These are phyloP conservation scores for Gouania willdenowi DNA, from an alignment of 2,797 vertebrate genomes.

Conservation along the genomic window DNA sequence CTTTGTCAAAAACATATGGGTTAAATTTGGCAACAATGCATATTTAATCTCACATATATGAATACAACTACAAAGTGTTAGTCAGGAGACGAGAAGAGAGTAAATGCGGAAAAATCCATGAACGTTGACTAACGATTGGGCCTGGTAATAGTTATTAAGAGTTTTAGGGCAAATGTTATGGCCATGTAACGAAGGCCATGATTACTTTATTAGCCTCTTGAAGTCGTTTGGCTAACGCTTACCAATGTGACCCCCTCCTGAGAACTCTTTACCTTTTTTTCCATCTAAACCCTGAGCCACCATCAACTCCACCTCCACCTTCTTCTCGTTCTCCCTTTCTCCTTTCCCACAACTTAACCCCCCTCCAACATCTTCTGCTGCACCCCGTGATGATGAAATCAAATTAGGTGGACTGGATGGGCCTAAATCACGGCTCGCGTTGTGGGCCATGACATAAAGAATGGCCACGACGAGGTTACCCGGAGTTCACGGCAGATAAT, in stretches of 20 bases:
- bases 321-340: constrained; percentile 8
- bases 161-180: constrained; percentile 80
- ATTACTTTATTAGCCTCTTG: constrained; percentile 82
- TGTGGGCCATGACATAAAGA: constrained; percentile 81
- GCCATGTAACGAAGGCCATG: constrained; percentile 78
- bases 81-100: neutral
- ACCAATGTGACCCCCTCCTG: constrained; percentile 66
- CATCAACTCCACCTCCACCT: constrained; percentile 38
- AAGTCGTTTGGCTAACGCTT: constrained; percentile 77
- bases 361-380: constrained; percentile 40
- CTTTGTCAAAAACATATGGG: too few species aligned
- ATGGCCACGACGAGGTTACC: constrained; percentile 81
- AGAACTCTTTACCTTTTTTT: constrained; percentile 51
- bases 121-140: constrained; percentile 71
- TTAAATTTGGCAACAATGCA: too few species aligned
- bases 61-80: too few species aligned
- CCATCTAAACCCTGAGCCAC: constrained; percentile 37
- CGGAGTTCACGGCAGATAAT: constrained; percentile 85
- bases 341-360: constrained; percentile 35
- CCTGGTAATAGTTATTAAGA: constrained; percentile 76
- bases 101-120: constrained; percentile 57
- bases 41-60: too few species aligned
- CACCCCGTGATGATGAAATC: constrained; percentile 78
- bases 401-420: constrained; percentile 82
- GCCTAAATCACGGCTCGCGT: constrained; percentile 81